Base-by-base conservation (phyloP, 2,113 vertebrate species). In the Chinchilla lanigera region DNA sequence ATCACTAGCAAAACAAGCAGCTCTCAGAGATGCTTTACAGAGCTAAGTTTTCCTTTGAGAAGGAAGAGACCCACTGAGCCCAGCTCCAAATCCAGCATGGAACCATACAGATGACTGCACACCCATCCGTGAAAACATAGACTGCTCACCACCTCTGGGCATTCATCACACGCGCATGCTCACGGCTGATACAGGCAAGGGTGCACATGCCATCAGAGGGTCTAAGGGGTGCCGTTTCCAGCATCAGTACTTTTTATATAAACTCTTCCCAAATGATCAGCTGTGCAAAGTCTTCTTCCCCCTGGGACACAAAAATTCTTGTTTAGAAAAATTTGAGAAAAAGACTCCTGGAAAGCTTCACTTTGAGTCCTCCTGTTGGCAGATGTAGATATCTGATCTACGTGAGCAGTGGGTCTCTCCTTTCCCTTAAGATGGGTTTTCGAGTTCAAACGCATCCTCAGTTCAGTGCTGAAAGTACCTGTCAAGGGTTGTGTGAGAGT, bases 131-230 rank as follows among this genome's bases (percentile, higher is more conserved):
- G 35, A 52, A 9, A 6, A 6, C 0, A 24, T 0, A 11, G 2
- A 5, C 11, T 47, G 38, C 12, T 77, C 8, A 24, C 19, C 26
- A 8, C 10, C 7, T 3, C 1, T 1, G 0, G 0, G 38, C 8
- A 0, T 26, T 35, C 13, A 4, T 8, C 3, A 60, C 3, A 1
- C 2, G 0, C 4, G 0, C 38, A 33, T 24, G 47, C 1, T 3
- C 6, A 33, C 3, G 17, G 24, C 11, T 3, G 41, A 30, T 28
- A 8, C 2, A 16, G 24, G 26, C 26, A 8, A 30, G 20, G 4
- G 8, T 0, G 10, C 1, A 44, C 0, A 1, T 0, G 4, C 4
- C 19, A 1, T 30, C n/a, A 7, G 17, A 50, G 35, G 10, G 14
- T 7, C 14, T 26, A 14, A 19, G 22, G 13, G 5, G 5, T 30